phyloP scores from a whole-genome alignment of 2,888 invertebrate genomes.

The Dioctria rufipes region DNA sequence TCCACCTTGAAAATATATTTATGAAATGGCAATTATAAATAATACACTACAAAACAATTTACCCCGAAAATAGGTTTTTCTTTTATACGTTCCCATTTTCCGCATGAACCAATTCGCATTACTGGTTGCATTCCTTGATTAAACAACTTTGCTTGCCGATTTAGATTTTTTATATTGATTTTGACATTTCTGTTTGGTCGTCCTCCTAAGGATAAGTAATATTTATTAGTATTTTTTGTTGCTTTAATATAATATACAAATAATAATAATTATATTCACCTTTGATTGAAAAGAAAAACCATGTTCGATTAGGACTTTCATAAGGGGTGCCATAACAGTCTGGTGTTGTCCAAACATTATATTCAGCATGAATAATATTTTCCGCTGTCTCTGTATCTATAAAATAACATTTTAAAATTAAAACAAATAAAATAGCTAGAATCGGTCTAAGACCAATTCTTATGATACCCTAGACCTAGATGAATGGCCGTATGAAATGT shows the following conservation, averaged over 20 bases:
- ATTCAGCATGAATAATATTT: constrained; percentile 76
- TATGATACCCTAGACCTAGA: no score
- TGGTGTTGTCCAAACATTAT: constrained; percentile 91
- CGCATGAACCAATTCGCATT: constrained; percentile 81
- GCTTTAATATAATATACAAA: neutral
- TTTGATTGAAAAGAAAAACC: constrained; percentile 91
- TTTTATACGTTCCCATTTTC: constrained; percentile 87
- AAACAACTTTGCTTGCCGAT: constrained; percentile 91
- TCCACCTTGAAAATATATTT: constrained; percentile 72
- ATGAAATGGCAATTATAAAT: constrained; percentile 62
- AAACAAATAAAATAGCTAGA: neutral
- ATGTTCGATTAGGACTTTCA: constrained; percentile 91
- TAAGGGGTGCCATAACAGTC: constrained; percentile 90
- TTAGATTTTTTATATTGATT: constrained; percentile 89
- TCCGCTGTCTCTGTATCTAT: constrained; percentile 53
- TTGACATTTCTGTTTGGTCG: constrained; percentile 77
- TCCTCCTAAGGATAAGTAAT: constrained; percentile 66
- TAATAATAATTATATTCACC: constrained; percentile 67
- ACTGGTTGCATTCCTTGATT: constrained; percentile 93
- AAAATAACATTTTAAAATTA: neutral
- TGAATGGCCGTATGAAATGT: neutral
- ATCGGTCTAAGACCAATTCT: no score
- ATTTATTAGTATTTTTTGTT: neutral
- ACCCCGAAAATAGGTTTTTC: constrained; percentile 86
- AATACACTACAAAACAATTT: constrained; percentile 59